phyloP scores from a whole-genome alignment of 2,113 vertebrate genomes.

The Atherinomorus stipes region DNA sequence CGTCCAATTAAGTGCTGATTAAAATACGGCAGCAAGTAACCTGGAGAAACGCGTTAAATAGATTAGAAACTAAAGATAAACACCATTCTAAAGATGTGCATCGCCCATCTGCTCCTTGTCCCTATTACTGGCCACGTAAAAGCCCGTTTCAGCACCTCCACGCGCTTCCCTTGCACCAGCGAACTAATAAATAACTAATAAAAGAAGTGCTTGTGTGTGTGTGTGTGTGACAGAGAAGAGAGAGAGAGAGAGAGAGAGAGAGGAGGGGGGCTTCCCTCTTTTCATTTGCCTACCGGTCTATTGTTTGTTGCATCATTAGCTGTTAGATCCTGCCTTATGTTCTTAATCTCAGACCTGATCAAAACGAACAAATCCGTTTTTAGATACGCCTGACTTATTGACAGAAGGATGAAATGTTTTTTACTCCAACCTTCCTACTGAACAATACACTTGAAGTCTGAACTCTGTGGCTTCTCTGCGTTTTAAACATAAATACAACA shows the following conservation, averaged over 20 bases:
- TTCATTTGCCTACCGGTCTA: no score
- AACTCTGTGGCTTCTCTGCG: no score
- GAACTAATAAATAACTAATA: constrained; percentile 59
- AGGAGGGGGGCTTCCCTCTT: background rate
- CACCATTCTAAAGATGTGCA: background rate
- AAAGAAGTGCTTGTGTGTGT: constrained; percentile 25
- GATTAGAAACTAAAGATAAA: constrained; percentile 21
- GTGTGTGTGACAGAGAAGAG: no score
- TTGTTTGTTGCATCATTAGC: no score
- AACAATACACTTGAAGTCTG: no score
- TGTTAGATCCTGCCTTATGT: no score
- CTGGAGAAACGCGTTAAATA: background rate
- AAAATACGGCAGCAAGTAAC: constrained; percentile 33
- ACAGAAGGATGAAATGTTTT: no score
- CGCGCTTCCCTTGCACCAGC: background rate
- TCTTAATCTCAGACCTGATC: no score
- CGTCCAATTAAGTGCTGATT: constrained; percentile 32
- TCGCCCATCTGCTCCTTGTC: background rate
- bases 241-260: background rate
- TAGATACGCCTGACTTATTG: no score
- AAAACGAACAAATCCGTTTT: no score
- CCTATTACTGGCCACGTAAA: constrained; percentile 59
- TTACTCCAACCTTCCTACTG: no score
- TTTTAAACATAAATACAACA: no score
- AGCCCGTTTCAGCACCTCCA: constrained; percentile 47